Evolutionary conservation across 2,113 vertebrate genomes (phyloP), one percentile per base, ranked within the genome.

Genomic region (Taurulus bubalis): DNA sequence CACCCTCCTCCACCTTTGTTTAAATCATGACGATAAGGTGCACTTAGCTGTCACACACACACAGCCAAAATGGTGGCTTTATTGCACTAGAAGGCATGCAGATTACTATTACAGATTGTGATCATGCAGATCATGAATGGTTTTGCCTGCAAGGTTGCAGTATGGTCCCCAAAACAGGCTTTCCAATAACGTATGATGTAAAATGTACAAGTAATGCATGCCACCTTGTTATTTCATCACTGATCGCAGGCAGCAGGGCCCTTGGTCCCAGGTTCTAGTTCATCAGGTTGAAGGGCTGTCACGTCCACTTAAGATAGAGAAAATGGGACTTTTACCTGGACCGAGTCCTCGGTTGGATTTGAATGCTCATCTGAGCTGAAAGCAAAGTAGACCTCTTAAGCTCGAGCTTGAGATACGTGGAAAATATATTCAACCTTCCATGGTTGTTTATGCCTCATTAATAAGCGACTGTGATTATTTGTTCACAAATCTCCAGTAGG

Each of bases 21-120:
- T 92, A 86, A 89, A 91, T 90, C 89, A 83, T 70, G 67, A 80
- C 87, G 87, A 86, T 83, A 78, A 78, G 56, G 71, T 77, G 84
- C 79, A 65, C 74, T 75, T 26, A 53, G 60, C 80, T 77, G 83
- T 87, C 87, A 63, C 79, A 69, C 82, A 65, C 79, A 60, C 40
- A 60, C 68, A 68, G 60, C 58, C 60, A 59, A 66, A 71, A 80
- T 38, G 30, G 38, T 64, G 64, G 40, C 77, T 90, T 87, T 80
- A 82, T 89, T 85, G 49, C 83, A 67, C 65, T 45, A n/a, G 51
- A 6, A 60, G 70, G 34, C 64, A 60, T 80, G 73, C 63, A 74
- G 77, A 81, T 82, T 36, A 70, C 60, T 70, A 69, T 75, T 42
- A 28, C 53, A 77, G 62, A 45, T 15, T 58, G 63, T 58, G 49